These are phyloP conservation scores for Ceriagrion tenellum DNA, from an alignment of 2,888 invertebrate genomes.

Conservation along the genomic window DNA sequence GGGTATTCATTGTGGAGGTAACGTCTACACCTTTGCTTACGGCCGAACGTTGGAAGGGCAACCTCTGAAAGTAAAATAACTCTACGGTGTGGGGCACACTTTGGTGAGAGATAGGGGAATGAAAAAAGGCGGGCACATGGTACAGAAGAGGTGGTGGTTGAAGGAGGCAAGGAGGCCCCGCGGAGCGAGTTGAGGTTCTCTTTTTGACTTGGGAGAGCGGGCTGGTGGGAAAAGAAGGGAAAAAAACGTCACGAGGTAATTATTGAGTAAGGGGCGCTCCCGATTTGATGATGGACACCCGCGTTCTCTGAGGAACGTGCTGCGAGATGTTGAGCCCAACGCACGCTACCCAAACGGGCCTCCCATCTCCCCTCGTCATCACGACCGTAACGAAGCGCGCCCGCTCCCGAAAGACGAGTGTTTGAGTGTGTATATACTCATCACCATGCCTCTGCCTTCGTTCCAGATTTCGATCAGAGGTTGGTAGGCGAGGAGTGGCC, in stretches of 20 bases:
- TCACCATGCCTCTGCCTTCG: slow-evolving; percentile 14
- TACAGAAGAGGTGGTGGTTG: slow-evolving; percentile 18
- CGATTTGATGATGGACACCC: slow-evolving; percentile 48
- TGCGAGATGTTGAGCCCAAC: background rate
- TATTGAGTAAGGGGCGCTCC: slow-evolving; percentile 44
- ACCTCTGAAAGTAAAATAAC: too few relatives aligned
- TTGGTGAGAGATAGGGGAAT: background rate
- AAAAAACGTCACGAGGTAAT: background rate
- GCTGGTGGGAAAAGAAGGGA: background rate
- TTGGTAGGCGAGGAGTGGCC: background rate
- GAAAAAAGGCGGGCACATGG: background rate
- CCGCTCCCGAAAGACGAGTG: background rate
- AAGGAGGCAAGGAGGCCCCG: background rate
- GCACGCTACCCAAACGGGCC: background rate
- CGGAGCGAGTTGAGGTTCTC: background rate
- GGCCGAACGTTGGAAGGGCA: too few relatives aligned
- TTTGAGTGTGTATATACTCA: background rate
- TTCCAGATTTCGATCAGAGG: slow-evolving; percentile 26
- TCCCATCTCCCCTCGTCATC: background rate
- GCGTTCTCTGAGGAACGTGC: background rate
- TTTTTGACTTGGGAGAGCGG: background rate
- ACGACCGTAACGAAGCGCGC: slow-evolving; percentile 17
- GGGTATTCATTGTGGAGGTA: too few relatives aligned
- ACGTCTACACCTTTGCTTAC: too few relatives aligned
- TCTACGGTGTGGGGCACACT: background rate